Evolutionary conservation across 2,113 vertebrate genomes (phyloP).

Genomic region (Gila orcuttii): DNA sequence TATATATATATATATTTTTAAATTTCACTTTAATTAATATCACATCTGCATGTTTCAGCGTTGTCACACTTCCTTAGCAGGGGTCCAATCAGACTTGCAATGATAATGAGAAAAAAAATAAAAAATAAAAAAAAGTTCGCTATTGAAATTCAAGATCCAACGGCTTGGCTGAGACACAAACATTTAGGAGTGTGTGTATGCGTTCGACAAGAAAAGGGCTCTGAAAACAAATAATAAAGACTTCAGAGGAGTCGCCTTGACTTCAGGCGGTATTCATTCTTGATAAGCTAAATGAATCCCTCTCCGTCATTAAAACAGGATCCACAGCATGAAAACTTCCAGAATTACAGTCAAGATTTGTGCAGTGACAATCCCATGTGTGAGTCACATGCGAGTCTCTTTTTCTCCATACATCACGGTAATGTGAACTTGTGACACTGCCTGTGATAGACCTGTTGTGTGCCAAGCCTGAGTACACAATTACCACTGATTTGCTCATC

Average conservation of each 20-base stretch:
- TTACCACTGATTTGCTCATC: conserved; percentile 68
- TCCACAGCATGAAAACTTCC: background rate
- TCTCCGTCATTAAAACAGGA: conserved; percentile 25
- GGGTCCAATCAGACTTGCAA: conserved; percentile 56
- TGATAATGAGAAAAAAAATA: conserved; percentile 43
- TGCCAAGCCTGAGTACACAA: conserved; percentile 61
- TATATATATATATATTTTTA: background rate
- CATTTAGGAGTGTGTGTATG: background rate
- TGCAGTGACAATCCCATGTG: background rate
- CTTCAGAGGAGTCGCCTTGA: conserved; percentile 3
- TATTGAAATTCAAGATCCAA: conserved; percentile 49
- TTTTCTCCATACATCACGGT: conserved; percentile 58
- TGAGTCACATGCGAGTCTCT: conserved; percentile 31
- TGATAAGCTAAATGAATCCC: conserved; percentile 27
- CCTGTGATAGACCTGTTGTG: conserved; percentile 53
- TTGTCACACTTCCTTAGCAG: conserved; percentile 42
- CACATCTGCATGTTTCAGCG: conserved; percentile 56
- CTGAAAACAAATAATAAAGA: background rate
- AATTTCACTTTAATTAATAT: conserved; percentile 60
- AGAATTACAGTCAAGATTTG: background rate
- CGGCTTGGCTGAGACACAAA: conserved; percentile 2
- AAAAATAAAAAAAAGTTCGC: conserved; percentile 12
- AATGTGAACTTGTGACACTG: conserved; percentile 64
- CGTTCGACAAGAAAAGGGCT: conserved; percentile 1
- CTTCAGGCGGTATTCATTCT: conserved; percentile 8